Conservation (phyloP, 2,888 invertebrate species). For the Orthosia gothica region DNA sequence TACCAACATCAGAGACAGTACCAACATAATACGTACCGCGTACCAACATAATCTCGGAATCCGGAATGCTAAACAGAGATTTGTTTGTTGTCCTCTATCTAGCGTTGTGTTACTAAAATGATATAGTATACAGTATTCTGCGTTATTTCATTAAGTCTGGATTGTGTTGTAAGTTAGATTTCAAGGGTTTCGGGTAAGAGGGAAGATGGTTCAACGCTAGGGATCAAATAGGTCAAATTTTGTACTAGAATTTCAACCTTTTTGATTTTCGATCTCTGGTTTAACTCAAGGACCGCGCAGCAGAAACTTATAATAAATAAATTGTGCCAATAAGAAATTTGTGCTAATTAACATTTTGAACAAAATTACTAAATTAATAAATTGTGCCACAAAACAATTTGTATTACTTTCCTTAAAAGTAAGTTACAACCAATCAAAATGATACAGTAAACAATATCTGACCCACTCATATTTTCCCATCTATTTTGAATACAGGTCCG, state of each 20-base stretch:
- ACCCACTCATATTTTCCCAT: background rate
- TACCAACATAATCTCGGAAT: constrained; percentile 61
- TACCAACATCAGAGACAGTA: constrained; percentile 41
- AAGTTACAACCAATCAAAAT: background rate
- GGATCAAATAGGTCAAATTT: background rate
- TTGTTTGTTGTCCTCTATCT: constrained; percentile 59
- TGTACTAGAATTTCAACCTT: background rate
- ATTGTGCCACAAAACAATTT: background rate
- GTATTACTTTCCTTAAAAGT: background rate
- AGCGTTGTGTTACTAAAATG: constrained; percentile 44
- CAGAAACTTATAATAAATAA: background rate
- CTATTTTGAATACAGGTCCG: constrained; percentile 16
- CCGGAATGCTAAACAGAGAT: constrained; percentile 65
- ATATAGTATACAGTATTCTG: constrained; percentile 31
- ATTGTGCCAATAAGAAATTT: background rate
- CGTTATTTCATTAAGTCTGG: constrained; percentile 34
- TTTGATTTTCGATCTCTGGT: background rate
- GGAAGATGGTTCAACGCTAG: constrained; percentile 1
- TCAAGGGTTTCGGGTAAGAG: constrained; percentile 19
- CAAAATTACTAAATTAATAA: background rate
- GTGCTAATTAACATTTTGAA: background rate
- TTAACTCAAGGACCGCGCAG: background rate
- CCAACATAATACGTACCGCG: constrained; percentile 41
- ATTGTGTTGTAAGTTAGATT: constrained; percentile 36
- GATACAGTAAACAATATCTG: background rate